Evolutionary conservation across 1,140 invertebrate species (phyloP).

Genomic region (Pogonomyrmex barbatus): DNA sequence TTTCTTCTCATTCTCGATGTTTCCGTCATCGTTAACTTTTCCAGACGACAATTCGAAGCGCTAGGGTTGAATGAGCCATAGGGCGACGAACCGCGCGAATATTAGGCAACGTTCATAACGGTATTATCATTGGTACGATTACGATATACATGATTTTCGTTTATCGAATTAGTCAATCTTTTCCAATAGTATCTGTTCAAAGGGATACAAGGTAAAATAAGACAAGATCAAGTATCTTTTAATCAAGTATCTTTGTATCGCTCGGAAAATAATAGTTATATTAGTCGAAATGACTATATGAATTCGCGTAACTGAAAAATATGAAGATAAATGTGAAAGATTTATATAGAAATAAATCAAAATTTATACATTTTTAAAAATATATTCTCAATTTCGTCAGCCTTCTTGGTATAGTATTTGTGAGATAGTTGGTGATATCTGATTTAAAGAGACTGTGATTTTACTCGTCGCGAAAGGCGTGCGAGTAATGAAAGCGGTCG

Average conservation of each 20-base stretch:
- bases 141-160: not conserved
- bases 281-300: not conserved
- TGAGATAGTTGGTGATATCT: not conserved
- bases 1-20: conserved; percentile 15
- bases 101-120: conserved; percentile 63
- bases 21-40: conserved; percentile 23
- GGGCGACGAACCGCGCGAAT: conserved; percentile 66
- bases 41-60: conserved; percentile 51
- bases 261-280: not conserved
- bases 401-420: not conserved
- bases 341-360: not conserved
- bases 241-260: not conserved
- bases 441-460: not conserved
- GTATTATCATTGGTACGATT: not conserved
- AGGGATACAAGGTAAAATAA: not conserved
- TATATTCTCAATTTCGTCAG: not conserved
- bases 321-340: not conserved
- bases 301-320: not conserved
- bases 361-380: not conserved
- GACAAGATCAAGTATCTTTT: not conserved
- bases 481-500: conserved; percentile 70
- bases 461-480: conserved; percentile 3
- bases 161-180: not conserved
- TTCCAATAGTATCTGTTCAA: not conserved
- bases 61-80: conserved; percentile 60